A percentile compares a stretch with the other conserved stretches of the same genome.
Conservation (phyloP, 1,140 invertebrate species). For the Streblospio benedicti region DNA sequence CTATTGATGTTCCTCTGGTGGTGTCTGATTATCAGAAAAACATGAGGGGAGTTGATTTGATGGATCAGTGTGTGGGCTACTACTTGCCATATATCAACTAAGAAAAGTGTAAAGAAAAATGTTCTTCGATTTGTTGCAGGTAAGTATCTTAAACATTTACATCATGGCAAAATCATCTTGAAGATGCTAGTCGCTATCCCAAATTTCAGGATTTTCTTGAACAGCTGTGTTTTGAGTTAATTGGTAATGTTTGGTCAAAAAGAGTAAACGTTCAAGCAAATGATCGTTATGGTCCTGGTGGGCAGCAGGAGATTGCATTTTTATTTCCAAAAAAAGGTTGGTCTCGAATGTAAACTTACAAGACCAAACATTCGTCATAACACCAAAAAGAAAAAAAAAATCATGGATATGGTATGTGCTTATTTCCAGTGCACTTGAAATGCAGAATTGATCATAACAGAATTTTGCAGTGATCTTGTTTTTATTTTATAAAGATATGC, state of each 20-base stretch:
- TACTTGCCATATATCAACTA: neutral
- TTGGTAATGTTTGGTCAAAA: neutral
- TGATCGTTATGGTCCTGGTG: too few relatives aligned
- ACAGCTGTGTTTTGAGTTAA: neutral
- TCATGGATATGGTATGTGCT: too few relatives aligned
- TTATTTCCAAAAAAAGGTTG: too few relatives aligned
- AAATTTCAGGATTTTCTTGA: neutral
- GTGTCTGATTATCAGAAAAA: neutral
- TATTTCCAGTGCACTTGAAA: too few relatives aligned
- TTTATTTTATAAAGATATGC: too few relatives aligned
- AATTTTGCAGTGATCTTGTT: too few relatives aligned
- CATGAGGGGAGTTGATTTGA: slow-evolving; percentile 4
- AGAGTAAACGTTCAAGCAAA: too few relatives aligned
- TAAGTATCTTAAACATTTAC: neutral
- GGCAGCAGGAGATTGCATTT: too few relatives aligned
- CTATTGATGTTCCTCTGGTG: neutral
- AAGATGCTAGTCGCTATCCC: neutral
- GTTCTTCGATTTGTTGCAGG: neutral
- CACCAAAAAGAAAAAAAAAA: too few relatives aligned
- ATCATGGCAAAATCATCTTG: neutral
- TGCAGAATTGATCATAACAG: too few relatives aligned
- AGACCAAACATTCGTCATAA: too few relatives aligned
- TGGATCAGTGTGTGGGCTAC: neutral
- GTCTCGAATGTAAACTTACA: too few relatives aligned
- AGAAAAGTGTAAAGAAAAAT: slow-evolving; percentile 1